phyloP scores from a whole-genome alignment of 2,797 vertebrate genomes.

The Argya squamiceps region DNA sequence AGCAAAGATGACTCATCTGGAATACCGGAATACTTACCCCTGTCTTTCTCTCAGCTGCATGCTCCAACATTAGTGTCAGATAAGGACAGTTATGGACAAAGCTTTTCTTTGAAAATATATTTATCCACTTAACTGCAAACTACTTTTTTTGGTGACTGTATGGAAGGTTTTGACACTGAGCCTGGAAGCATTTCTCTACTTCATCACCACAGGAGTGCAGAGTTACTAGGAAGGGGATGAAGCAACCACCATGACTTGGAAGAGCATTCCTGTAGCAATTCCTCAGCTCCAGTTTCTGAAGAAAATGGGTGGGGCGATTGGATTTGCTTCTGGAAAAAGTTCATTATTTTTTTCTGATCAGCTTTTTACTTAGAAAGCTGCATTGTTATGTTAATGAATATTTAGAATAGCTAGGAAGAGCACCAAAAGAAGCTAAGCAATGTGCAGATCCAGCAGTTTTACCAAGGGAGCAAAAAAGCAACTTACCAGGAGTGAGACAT shows the following conservation, averaged over 20 bases:
- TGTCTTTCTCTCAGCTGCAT: neutral
- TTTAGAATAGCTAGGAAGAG: neutral
- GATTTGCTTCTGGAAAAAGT: neutral
- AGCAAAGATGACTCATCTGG: neutral
- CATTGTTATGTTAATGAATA: neutral
- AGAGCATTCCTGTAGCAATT: neutral
- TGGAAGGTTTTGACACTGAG: neutral
- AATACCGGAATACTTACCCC: neutral
- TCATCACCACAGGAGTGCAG: neutral
- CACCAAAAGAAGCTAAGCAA: neutral
- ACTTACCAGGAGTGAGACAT: accelerated
- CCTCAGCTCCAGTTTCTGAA: neutral
- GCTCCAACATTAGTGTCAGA: neutral
- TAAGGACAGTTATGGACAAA: neutral
- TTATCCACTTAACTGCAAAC: neutral
- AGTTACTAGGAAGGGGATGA: neutral
- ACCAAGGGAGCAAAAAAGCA: neutral
- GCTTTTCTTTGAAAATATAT: neutral
- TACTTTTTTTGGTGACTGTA: neutral
- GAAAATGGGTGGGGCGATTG: neutral
- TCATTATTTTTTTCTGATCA: neutral
- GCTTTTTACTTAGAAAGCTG: neutral
- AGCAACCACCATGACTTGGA: neutral
- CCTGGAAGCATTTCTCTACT: neutral
- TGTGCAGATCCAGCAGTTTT: neutral